Conservation (phyloP, 2,888 invertebrate genomes). For the Macrophya annulata region DNA sequence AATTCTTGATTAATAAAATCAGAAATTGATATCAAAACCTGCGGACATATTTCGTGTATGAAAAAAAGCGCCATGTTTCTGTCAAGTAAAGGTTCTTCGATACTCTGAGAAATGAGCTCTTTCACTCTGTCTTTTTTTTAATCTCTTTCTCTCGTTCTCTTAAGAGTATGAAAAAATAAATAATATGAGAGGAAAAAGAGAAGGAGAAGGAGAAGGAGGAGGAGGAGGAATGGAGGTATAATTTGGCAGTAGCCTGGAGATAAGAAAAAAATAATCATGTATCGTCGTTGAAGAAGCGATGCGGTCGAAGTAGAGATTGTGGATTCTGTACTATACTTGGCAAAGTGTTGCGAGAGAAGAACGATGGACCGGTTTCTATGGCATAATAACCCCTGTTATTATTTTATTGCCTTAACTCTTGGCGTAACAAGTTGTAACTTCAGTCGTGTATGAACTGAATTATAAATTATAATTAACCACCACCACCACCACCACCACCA, state of each 20-base stretch:
- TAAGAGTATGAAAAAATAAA: not conserved
- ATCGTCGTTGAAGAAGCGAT: not conserved
- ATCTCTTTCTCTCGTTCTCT: no score
- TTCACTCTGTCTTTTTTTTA: not conserved
- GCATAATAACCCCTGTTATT: constrained; percentile 39
- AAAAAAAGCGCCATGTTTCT: not conserved
- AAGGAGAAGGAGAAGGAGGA: not conserved
- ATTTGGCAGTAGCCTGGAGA: constrained; percentile 44
- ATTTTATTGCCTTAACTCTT: constrained; percentile 26
- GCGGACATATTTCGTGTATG: not conserved
- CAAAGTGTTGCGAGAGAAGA: constrained; percentile 20
- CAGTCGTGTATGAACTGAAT: not conserved
- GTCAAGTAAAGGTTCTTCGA: not conserved
- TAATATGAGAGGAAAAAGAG: not conserved
- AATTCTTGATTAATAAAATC: not conserved
- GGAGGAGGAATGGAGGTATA: constrained; percentile 16
- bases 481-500: no score
- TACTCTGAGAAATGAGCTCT: not conserved
- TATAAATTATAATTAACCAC: constrained; percentile 11
- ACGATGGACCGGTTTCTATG: constrained; percentile 24
- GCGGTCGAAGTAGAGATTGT: not conserved
- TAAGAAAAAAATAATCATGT: constrained; percentile 31
- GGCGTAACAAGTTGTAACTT: constrained; percentile 22
- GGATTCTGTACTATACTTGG: not conserved
- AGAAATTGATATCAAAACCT: not conserved